A percentile compares a stretch with the other conserved stretches of the same genome.
Evolutionary conservation across 2,888 invertebrate species (phyloP).

Genomic region (Cheiracanthium punctorium): DNA sequence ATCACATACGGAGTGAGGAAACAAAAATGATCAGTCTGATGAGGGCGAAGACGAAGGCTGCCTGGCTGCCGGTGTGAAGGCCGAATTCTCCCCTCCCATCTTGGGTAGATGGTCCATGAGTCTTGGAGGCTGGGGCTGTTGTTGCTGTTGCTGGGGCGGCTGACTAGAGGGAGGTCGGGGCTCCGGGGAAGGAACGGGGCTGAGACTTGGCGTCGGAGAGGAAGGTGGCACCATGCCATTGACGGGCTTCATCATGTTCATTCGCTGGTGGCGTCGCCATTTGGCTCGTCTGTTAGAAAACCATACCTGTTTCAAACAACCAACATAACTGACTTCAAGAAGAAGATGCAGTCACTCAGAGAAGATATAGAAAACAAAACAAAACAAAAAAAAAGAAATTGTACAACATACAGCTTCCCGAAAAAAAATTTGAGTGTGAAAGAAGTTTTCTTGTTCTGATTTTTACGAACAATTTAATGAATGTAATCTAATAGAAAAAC

Average conservation of each 20-base stretch:
- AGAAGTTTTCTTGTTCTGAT: no score
- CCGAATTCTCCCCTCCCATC: conserved; percentile 71
- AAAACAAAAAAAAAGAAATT: no score
- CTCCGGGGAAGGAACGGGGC: conserved; percentile 56
- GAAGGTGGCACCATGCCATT: conserved; percentile 61
- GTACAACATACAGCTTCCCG: no score
- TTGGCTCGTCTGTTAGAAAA: conserved; percentile 99
- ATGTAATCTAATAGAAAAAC: no score
- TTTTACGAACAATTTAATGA: no score
- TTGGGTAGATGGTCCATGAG: conserved; percentile 62
- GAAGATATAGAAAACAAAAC: background rate
- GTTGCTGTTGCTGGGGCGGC: conserved; percentile 37
- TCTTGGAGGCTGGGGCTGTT: conserved; percentile 56
- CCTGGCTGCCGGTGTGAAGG: conserved; percentile 64
- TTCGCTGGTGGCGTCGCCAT: conserved; percentile 97
- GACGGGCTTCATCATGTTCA: conserved; percentile 77
- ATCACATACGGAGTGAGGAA: background rate
- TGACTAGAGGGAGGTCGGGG: conserved; percentile 60
- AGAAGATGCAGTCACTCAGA: conserved; percentile 56
- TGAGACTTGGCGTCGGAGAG: conserved; percentile 62
- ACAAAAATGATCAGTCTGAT: conserved; percentile 33
- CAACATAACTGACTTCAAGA: conserved; percentile 69
- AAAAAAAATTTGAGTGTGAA: no score
- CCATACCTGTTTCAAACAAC: conserved; percentile 87
- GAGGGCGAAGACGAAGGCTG: conserved; percentile 58